These are phyloP conservation scores for Lagopus leucura DNA, from an alignment of 2,113 vertebrate genomes.

Conservation along the genomic window DNA sequence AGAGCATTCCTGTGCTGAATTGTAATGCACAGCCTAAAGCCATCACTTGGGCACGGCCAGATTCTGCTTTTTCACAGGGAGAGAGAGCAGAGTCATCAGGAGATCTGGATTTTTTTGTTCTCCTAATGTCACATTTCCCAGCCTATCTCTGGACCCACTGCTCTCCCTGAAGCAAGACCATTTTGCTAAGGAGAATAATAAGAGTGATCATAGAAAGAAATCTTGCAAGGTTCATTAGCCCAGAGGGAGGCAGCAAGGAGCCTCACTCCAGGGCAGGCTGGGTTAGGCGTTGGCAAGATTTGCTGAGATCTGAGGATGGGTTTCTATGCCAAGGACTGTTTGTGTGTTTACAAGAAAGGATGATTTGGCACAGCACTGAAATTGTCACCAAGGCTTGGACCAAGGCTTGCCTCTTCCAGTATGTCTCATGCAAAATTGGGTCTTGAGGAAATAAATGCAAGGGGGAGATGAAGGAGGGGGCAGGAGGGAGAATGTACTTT, in stretches of 20 bases:
- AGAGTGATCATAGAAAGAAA: not conserved
- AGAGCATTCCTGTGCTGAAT: not conserved
- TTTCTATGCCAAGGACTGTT: conserved; percentile 62
- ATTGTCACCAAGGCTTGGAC: not conserved
- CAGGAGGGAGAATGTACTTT: not conserved
- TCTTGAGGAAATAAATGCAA: not conserved
- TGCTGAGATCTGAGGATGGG: not conserved
- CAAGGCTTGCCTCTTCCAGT: conserved; percentile 37
- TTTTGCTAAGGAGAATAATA: not conserved
- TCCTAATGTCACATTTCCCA: not conserved
- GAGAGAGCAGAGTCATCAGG: not conserved
- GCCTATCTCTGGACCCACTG: not conserved
- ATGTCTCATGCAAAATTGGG: conserved; percentile 8
- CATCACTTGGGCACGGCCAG: rapidly evolving
- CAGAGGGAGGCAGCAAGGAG: conserved; percentile 43
- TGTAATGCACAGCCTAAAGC: not conserved
- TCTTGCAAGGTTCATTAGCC: not conserved
- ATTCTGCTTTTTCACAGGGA: not conserved
- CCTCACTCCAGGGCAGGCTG: rapidly evolving
- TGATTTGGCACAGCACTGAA: conserved; percentile 25
- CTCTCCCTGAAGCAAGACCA: not conserved
- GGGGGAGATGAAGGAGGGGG: not conserved
- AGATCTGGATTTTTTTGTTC: not conserved
- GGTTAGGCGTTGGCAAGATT: conserved; percentile 1
- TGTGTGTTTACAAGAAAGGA: conserved; percentile 68